Evolutionary conservation across 2,888 invertebrate species (phyloP).

Genomic region (Morinoia aosen): DNA sequence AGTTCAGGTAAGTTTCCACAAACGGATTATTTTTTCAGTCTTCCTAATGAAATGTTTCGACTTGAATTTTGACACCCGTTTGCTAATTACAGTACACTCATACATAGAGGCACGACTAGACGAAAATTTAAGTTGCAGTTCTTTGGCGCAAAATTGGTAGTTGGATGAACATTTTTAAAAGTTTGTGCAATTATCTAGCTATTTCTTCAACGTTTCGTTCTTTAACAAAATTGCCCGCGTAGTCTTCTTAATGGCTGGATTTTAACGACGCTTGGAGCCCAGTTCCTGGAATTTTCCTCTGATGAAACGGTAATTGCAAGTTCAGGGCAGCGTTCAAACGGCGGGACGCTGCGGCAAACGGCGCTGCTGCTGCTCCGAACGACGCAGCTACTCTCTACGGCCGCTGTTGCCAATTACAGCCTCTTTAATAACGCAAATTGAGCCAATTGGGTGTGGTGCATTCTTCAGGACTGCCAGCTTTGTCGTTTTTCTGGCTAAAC

Average conservation of each 20-base stretch:
- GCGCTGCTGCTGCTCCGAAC: background rate
- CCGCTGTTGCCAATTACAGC: background rate
- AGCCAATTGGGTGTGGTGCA: background rate
- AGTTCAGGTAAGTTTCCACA: too few species aligned
- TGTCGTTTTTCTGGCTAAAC: too few species aligned
- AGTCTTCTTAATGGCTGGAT: background rate
- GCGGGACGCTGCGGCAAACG: background rate
- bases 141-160: too few species aligned
- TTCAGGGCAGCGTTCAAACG: background rate
- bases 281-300: background rate
- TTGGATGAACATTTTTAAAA: too few species aligned
- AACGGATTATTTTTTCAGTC: too few species aligned
- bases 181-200: background rate
- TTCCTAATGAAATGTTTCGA: too few species aligned
- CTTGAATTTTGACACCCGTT: too few species aligned
- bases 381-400: background rate
- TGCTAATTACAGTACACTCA: too few species aligned
- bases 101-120: too few species aligned
- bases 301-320: background rate
- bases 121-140: too few species aligned
- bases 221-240: background rate
- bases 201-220: background rate
- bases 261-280: background rate
- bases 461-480: background rate
- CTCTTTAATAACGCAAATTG: background rate